These are phyloP conservation scores for Poeciliopsis retropinna DNA, from an alignment of 2,113 vertebrate genomes.

Conservation along the genomic window DNA sequence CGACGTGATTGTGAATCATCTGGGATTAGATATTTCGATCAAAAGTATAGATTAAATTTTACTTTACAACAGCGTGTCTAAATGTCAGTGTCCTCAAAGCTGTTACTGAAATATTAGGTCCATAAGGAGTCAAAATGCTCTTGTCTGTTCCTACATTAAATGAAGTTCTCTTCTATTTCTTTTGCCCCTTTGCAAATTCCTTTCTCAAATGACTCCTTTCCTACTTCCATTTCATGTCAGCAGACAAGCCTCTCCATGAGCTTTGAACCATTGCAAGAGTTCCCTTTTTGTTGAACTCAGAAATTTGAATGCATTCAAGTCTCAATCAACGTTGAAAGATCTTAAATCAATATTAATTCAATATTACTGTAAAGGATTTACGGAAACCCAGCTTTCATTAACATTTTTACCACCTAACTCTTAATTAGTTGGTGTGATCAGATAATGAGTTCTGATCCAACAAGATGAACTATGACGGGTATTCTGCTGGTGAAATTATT, in stretches of 20 bases:
- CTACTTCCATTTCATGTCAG: background rate
- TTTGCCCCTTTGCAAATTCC: background rate
- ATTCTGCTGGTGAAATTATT: background rate
- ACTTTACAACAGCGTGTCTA: conserved; percentile 26
- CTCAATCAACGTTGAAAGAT: background rate
- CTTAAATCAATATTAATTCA: background rate
- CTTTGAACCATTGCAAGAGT: background rate
- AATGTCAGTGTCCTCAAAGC: conserved; percentile 13
- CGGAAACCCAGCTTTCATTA: background rate
- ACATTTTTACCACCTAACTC: background rate
- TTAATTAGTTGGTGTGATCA: background rate
- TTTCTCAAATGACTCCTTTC: background rate
- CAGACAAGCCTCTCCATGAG: background rate
- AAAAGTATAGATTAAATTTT: conserved; percentile 51
- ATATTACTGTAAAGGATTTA: too few relatives aligned
- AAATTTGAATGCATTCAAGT: background rate
- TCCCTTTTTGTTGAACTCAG: background rate
- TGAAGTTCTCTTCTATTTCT: background rate
- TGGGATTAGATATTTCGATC: conserved; percentile 53
- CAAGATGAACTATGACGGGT: background rate
- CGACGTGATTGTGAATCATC: conserved; percentile 58
- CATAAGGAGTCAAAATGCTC: background rate
- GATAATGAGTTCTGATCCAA: background rate
- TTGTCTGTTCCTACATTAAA: background rate
- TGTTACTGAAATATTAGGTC: background rate